phyloP scores from a whole-genome alignment of 92 coral and sea anemone genomes.

The Actinostola sp. region DNA sequence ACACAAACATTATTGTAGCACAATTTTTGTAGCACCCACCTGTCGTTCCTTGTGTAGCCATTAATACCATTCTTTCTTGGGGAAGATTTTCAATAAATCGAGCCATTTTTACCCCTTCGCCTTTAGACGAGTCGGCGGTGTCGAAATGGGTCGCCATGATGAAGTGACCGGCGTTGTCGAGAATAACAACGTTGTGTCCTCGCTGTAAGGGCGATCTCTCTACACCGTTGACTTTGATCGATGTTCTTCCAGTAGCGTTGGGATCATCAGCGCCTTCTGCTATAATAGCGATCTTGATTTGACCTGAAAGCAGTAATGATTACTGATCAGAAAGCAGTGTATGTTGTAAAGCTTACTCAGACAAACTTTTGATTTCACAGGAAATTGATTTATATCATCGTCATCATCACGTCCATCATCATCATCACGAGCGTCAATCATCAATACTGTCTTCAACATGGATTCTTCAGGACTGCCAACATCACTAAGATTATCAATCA shows the following conservation, averaged over 20 bases:
- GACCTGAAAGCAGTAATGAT: constrained; percentile 54
- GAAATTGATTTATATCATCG: no score
- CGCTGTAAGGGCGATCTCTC: constrained; percentile 92
- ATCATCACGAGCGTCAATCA: no score
- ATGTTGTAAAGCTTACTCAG: no score
- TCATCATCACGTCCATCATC: neutral
- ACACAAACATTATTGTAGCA: neutral
- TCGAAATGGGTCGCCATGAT: constrained; percentile 91
- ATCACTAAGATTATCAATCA: no score
- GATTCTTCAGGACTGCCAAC: no score
- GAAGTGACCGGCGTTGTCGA: constrained; percentile 92
- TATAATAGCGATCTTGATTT: constrained; percentile 79
- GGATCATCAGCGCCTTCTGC: constrained; percentile 99
- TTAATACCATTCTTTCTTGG: constrained; percentile 88
- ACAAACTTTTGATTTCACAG: no score
- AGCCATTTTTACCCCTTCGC: constrained; percentile 93
- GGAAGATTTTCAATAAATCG: constrained; percentile 86
- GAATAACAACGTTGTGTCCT: constrained; percentile 92
- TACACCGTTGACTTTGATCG: constrained; percentile 92
- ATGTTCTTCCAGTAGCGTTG: constrained; percentile 86
- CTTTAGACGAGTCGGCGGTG: constrained; percentile 94
- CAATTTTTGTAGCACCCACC: constrained; percentile 60
- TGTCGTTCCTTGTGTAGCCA: constrained; percentile 96
- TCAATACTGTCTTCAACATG: no score
- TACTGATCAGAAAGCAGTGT: neutral